These are phyloP conservation scores for Pyrgus malvae DNA, from an alignment of 2,888 invertebrate species.

Conservation along the genomic window DNA sequence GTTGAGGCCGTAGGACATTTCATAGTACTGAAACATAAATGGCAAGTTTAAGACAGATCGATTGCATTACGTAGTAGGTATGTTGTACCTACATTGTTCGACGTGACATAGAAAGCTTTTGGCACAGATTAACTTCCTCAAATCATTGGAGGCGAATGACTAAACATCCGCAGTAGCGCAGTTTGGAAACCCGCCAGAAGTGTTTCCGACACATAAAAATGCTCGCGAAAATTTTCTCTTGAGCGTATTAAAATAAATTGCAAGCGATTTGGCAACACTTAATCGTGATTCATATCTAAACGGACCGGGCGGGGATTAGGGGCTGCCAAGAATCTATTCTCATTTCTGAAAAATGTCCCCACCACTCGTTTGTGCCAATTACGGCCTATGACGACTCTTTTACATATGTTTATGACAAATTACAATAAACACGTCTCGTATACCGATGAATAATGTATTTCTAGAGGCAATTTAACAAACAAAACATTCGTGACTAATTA, in stretches of 20 bases:
- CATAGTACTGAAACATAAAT: constrained; percentile 94
- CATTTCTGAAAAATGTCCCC: constrained; percentile 45
- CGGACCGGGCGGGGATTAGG: constrained; percentile 70
- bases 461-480: constrained; percentile 22
- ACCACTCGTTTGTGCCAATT: constrained; percentile 34
- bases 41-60: constrained; percentile 52
- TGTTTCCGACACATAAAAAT: constrained; percentile 81
- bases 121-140: constrained; percentile 76
- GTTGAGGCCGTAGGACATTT: constrained; percentile 98
- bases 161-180: constrained; percentile 76
- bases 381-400: constrained; percentile 14
- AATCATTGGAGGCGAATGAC: constrained; percentile 75
- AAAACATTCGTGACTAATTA: constrained; percentile 20
- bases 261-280: constrained; percentile 81
- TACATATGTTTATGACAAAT: constrained; percentile 26
- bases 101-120: constrained; percentile 67
- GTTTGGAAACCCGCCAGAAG: constrained; percentile 74
- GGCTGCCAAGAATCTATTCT: constrained; percentile 60
- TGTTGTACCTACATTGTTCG: constrained; percentile 55
- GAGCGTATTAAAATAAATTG: constrained; percentile 81
- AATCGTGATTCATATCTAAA: constrained; percentile 78
- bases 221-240: constrained; percentile 75
- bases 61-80: constrained; percentile 39
- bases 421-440: constrained; percentile 27
- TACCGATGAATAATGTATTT: constrained; percentile 20